phyloP scores from a whole-genome alignment of 2,797 vertebrate genomes.

The Lemur catta region DNA sequence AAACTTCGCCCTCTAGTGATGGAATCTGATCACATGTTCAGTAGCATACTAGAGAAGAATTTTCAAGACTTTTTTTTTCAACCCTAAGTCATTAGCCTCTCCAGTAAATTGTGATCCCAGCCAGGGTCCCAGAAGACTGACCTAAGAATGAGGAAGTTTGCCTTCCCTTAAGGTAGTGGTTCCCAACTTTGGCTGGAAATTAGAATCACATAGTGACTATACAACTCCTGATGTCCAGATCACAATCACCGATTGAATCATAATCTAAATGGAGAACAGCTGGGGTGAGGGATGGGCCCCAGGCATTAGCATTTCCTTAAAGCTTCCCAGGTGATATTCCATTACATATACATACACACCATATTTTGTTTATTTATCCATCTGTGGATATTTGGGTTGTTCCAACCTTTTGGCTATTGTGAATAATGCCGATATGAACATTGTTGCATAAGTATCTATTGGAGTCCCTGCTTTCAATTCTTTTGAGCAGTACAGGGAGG shows the following conservation, averaged over 20 bases:
- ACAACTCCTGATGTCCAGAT: background rate
- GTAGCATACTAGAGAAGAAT: background rate
- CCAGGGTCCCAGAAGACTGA: background rate
- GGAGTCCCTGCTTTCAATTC: background rate
- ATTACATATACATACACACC: no score
- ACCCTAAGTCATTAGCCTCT: background rate
- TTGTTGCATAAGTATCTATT: no score
- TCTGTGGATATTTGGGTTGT: no score
- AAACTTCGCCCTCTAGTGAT: conserved; percentile 55
- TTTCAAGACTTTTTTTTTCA: background rate
- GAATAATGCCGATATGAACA: no score
- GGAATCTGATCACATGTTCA: background rate
- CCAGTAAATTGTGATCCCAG: background rate
- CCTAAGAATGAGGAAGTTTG: background rate
- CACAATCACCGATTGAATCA: background rate
- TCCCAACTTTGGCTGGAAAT: background rate
- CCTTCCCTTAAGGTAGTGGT: background rate
- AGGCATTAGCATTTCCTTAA: background rate
- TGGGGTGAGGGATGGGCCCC: background rate
- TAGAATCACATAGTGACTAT: background rate
- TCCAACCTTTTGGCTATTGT: no score
- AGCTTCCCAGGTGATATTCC: background rate
- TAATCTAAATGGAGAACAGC: background rate
- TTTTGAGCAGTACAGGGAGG: background rate
- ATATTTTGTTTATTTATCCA: no score